Percentiles rank a stretch among this genome's conserved stretches.
These are phyloP conservation scores for Otis tarda DNA, from an alignment of 2,113 vertebrate genomes.

Conservation along the genomic window DNA sequence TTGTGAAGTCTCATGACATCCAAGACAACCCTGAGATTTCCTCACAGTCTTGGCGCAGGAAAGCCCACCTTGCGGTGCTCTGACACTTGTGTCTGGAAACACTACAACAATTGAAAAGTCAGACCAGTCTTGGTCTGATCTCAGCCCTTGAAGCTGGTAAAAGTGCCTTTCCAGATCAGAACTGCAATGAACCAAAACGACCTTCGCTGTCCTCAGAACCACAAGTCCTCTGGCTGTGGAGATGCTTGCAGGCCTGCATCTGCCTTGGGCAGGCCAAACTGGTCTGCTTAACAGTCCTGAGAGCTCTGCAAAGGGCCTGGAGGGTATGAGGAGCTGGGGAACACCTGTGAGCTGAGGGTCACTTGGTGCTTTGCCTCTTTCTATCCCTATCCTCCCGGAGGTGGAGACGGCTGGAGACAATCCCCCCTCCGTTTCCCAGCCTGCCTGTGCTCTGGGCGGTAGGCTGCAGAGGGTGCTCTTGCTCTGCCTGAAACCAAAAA, in stretches of 20 bases:
- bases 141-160: background rate
- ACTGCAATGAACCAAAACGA: background rate
- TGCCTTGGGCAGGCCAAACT: background rate
- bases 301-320: background rate
- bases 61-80: background rate
- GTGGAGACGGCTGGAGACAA: too few species aligned
- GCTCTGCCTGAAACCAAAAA: conserved; percentile 21
- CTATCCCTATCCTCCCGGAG: background rate
- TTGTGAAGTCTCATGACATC: background rate
- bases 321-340: background rate
- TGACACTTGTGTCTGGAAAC: background rate
- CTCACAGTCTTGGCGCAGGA: background rate
- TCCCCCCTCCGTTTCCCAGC: background rate
- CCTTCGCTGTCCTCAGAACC: background rate
- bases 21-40: background rate
- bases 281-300: background rate
- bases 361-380: background rate
- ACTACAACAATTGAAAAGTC: background rate
- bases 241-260: background rate
- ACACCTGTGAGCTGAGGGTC: background rate
- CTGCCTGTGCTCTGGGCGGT: background rate
- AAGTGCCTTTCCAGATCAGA: background rate
- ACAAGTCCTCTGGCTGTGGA: background rate
- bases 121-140: background rate
- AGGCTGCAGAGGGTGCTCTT: conserved; percentile 74